A percentile compares a stretch with the other conserved stretches of the same genome.
phyloP scores from a whole-genome alignment of 2,888 invertebrate species.

The Calliphora vomitoria region DNA sequence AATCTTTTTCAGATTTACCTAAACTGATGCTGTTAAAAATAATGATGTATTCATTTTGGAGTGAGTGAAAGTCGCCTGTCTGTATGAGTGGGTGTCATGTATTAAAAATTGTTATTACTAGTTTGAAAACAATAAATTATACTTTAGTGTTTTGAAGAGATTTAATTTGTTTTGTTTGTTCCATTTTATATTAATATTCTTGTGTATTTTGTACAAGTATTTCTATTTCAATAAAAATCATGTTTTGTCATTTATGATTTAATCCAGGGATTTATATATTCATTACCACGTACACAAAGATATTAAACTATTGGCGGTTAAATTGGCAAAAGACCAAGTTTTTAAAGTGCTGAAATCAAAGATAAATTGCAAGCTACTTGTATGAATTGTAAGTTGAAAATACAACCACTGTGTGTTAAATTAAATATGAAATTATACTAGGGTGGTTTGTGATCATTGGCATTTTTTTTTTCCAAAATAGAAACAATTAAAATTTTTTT shows the following conservation, averaged over 20 bases:
- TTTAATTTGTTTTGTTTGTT: neutral
- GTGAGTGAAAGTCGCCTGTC: neutral
- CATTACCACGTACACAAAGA: slow-evolving; percentile 21
- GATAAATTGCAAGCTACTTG: slow-evolving; percentile 43
- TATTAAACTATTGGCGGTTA: slow-evolving; percentile 25
- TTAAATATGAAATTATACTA: too few relatives aligned
- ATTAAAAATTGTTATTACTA: neutral
- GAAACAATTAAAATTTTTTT: too few relatives aligned
- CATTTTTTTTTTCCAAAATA: too few relatives aligned
- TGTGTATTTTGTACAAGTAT: neutral
- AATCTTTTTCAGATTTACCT: neutral
- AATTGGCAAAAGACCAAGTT: slow-evolving; percentile 56
- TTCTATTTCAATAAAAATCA: neutral
- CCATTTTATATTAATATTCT: too few relatives aligned
- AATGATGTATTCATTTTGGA: slow-evolving; percentile 6
- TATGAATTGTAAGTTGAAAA: slow-evolving; percentile 11
- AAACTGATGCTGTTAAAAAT: neutral
- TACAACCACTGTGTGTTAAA: too few relatives aligned
- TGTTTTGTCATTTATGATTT: slow-evolving; percentile 7
- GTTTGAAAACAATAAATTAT: slow-evolving; percentile 4
- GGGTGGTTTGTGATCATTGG: too few relatives aligned
- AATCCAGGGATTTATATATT: slow-evolving; percentile 35
- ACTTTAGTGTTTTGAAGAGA: neutral
- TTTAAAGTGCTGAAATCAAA: slow-evolving; percentile 41
- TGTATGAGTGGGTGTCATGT: neutral